Conservation (phyloP, 2,113 vertebrate species). For the Apus apus region DNA sequence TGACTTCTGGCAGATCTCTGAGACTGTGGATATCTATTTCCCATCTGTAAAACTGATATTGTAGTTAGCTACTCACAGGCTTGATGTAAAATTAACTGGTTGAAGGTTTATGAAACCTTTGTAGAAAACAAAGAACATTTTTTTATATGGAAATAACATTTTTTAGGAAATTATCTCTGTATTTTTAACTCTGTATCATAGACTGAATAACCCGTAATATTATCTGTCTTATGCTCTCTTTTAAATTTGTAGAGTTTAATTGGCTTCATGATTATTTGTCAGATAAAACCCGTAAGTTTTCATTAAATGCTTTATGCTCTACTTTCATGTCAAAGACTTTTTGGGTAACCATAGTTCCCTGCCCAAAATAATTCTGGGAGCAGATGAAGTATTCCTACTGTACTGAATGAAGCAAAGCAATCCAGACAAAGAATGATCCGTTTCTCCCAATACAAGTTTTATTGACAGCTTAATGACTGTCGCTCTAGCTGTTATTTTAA, state of each 20-base stretch:
- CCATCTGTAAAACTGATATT: conserved; percentile 6
- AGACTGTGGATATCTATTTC: background rate
- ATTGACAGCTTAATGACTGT: background rate
- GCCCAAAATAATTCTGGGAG: background rate
- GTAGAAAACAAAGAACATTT: background rate
- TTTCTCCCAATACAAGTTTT: background rate
- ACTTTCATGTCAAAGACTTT: background rate
- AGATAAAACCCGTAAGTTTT: background rate
- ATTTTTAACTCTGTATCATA: background rate
- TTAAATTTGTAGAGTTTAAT: background rate
- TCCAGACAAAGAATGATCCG: background rate
- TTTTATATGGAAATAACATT: background rate
- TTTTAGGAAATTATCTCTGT: background rate
- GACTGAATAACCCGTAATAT: background rate
- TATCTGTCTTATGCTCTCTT: background rate
- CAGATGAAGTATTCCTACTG: background rate
- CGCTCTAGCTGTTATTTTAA: background rate
- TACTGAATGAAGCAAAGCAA: background rate
- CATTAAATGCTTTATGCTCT: background rate
- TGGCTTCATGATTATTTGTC: background rate
- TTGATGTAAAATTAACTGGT: background rate
- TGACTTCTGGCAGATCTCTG: background rate
- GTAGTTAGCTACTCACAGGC: background rate
- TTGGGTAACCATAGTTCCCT: background rate
- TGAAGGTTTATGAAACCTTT: background rate